These are phyloP conservation scores for Bolinopsis microptera DNA, from an alignment of 37 sponge, comb jelly and placozoan species.

Conservation along the genomic window DNA sequence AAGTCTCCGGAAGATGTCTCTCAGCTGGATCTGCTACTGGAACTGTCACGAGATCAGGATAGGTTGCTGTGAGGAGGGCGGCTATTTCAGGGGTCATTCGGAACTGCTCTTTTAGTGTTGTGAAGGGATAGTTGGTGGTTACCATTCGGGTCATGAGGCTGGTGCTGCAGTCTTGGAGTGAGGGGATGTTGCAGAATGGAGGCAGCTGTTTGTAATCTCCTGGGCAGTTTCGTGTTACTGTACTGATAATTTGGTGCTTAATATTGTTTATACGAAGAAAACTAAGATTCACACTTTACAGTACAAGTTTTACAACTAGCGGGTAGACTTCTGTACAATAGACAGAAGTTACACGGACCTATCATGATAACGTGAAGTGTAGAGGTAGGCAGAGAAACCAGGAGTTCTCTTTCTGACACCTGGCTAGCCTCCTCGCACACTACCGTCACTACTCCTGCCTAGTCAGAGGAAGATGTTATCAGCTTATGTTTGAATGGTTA, in stretches of 20 bases:
- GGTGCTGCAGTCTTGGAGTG: neutral
- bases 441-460: conserved; percentile 50
- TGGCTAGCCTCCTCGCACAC: conserved; percentile 62
- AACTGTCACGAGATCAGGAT: neutral
- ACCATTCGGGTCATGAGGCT: conserved; percentile 46
- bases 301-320: no score
- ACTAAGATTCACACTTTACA: no score
- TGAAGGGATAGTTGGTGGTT: neutral
- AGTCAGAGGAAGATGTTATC: neutral
- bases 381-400: conserved; percentile 15
- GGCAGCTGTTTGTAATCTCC: conserved; percentile 32
- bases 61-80: neutral
- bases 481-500: no score
- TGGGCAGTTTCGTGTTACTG: no score
- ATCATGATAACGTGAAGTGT: conserved; percentile 47
- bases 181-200: conserved; percentile 31
- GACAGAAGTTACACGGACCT: no score
- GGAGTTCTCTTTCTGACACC: conserved; percentile 28
- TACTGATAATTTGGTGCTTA: no score
- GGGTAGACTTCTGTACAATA: no score
- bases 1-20: neutral
- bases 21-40: neutral
- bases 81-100: conserved; percentile 36
- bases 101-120: conserved; percentile 6
- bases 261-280: no score